phyloP scores from a whole-genome alignment of 1,140 invertebrate genomes.

The Phortica variegata region DNA sequence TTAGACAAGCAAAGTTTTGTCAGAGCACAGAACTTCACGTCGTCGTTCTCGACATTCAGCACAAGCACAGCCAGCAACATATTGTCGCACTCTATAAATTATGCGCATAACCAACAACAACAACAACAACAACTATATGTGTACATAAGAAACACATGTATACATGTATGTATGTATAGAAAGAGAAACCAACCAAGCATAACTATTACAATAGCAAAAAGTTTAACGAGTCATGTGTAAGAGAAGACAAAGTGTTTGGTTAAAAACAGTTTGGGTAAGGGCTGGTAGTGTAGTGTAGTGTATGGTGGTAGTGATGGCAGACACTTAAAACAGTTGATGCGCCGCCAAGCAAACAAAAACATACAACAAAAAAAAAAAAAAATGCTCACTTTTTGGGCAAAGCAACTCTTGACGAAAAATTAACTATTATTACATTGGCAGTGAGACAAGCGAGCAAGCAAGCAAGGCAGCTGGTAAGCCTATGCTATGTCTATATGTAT shows the following conservation, averaged over 20 bases:
- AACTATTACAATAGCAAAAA: slow-evolving; percentile 53
- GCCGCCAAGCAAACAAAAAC: no score
- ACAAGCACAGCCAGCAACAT: slow-evolving; percentile 39
- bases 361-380: no score
- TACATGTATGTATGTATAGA: slow-evolving; percentile 15
- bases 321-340: no score
- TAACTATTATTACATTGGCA: slow-evolving; percentile 36
- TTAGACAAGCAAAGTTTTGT: slow-evolving; percentile 39
- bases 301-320: no score
- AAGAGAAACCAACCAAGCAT: slow-evolving; percentile 43
- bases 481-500: no score
- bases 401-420: no score
- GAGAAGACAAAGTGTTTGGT: not conserved
- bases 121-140: slow-evolving; percentile 7
- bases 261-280: no score
- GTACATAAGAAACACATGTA: slow-evolving; percentile 2
- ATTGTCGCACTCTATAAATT: slow-evolving; percentile 53
- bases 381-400: no score
- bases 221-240: slow-evolving; percentile 49
- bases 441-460: not conserved
- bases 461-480: no score
- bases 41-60: no score
- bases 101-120: slow-evolving; percentile 42
- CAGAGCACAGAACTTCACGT: no score
- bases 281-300: no score